Evolutionary conservation across 2,113 vertebrate genomes (phyloP), one percentile per base, ranked within the genome.

Genomic region (Eonycteris spelaea): DNA sequence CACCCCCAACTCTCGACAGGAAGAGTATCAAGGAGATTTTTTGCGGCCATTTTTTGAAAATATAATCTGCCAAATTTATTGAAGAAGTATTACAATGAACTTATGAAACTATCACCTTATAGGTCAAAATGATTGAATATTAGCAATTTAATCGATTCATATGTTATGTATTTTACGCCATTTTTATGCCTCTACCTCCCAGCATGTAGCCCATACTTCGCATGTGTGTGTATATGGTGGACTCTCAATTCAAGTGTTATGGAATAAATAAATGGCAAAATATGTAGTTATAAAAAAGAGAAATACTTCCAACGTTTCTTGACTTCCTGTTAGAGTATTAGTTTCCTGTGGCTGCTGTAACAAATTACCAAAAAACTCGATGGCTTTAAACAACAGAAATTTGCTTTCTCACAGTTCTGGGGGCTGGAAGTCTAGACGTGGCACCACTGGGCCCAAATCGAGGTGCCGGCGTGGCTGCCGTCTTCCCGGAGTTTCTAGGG

Each of bases 401-500:
- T n/a, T 11, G 21, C 73, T 63, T 88, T 53, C 65, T 51, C 28
- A n/a, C 26, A 28, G 53, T 45, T 45, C 45, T 45, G 10, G 45
- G 12, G 10, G 11, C 45, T 11, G 2, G 45, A 45, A 33, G 38
- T 45, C 24, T 61, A 43, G 53, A 14, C 40, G 40, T 33, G 3
- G n/a, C 40, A 74, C 48, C 38, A 4, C 7, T 48, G 9, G 9
- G 48, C 24, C 43, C 74, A 84, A 24, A 45, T 55, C 79, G 48
- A 13, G n/a, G 51, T 51, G 19, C 9, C 9, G 4, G 18, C 40
- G 40, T 21, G 5, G 3, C 48, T 19, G 18, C 0, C 0, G 19
- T 11, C 61, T 14, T n/a, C 26, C 51, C 26, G 86, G 13, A 35
- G 21, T n/a, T 22, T 48, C 33, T n/a, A 24, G 26, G 26, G 11